Percentiles rank a stretch among this genome's conserved stretches.
phyloP scores from a whole-genome alignment of 1,140 invertebrate species.

The Acromyrmex heyeri region DNA sequence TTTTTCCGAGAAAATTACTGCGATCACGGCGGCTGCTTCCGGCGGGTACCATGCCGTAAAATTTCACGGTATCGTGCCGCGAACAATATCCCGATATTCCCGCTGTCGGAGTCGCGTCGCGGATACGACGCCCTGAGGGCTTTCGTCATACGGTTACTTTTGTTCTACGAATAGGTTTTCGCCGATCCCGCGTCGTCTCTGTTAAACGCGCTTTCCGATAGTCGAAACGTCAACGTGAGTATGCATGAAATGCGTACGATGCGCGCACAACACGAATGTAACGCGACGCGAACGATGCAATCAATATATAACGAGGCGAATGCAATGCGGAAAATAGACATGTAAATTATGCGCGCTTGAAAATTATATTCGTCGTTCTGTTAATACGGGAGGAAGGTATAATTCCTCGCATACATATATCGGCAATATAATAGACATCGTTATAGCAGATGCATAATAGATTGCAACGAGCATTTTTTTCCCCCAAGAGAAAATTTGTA shows the following conservation, averaged over 20 bases:
- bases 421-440: neutral
- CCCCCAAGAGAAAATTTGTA: neutral
- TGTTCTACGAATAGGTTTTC: slow-evolving; percentile 33
- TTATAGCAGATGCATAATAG: neutral
- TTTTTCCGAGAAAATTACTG: slow-evolving; percentile 44
- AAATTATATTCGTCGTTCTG: slow-evolving; percentile 37
- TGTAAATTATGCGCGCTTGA: slow-evolving; percentile 48
- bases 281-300: slow-evolving; percentile 44
- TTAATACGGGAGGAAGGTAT: neutral
- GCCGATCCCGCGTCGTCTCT: neutral
- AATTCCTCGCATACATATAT: neutral
- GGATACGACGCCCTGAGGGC: slow-evolving; percentile 38
- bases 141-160: slow-evolving; percentile 45
- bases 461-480: neutral
- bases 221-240: slow-evolving; percentile 35
- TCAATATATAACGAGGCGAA: slow-evolving; percentile 54
- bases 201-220: slow-evolving; percentile 11
- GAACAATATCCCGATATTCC: slow-evolving; percentile 69
- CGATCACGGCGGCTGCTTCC: neutral
- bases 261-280: neutral
- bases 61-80: slow-evolving; percentile 66
- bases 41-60: slow-evolving; percentile 55
- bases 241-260: slow-evolving; percentile 13
- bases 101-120: slow-evolving; percentile 24
- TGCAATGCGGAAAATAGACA: slow-evolving; percentile 43